phyloP scores from a whole-genome alignment of 2,113 vertebrate genomes.

The Nycticryphes semicollaris region DNA sequence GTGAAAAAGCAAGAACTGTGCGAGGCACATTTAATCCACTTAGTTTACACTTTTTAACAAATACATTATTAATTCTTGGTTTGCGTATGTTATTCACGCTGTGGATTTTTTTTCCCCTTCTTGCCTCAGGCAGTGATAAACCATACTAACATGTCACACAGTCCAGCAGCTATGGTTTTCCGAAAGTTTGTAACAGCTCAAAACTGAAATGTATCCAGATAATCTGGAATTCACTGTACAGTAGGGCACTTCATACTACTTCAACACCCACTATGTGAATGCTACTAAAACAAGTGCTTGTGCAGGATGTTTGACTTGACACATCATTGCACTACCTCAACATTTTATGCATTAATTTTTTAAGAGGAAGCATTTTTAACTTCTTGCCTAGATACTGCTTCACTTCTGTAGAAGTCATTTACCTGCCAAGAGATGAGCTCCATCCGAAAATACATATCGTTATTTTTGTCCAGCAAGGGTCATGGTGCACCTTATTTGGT shows the following conservation, averaged over 20 bases:
- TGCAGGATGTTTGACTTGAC: neutral
- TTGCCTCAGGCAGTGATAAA: neutral
- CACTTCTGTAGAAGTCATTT: neutral
- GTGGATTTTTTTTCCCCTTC: neutral
- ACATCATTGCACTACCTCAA: neutral
- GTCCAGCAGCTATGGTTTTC: neutral
- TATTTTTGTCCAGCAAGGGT: neutral
- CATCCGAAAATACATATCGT: neutral
- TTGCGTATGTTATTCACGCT: constrained; percentile 6
- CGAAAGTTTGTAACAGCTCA: neutral
- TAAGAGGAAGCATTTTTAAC: neutral
- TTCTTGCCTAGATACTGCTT: neutral
- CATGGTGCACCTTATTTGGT: neutral
- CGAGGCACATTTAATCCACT: neutral
- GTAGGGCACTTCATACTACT: neutral
- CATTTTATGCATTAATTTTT: neutral
- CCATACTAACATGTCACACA: neutral
- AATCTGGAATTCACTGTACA: neutral
- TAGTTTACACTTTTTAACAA: constrained; percentile 8
- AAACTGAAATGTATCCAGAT: neutral
- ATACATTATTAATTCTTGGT: constrained; percentile 34
- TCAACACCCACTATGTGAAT: neutral
- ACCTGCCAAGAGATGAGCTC: neutral
- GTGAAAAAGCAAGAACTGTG: neutral
- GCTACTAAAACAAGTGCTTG: neutral